Evolutionary conservation across 1,140 invertebrate genomes (phyloP), one percentile per base, ranked within the genome.

Genomic region (Meloidogyne exigua): DNA sequence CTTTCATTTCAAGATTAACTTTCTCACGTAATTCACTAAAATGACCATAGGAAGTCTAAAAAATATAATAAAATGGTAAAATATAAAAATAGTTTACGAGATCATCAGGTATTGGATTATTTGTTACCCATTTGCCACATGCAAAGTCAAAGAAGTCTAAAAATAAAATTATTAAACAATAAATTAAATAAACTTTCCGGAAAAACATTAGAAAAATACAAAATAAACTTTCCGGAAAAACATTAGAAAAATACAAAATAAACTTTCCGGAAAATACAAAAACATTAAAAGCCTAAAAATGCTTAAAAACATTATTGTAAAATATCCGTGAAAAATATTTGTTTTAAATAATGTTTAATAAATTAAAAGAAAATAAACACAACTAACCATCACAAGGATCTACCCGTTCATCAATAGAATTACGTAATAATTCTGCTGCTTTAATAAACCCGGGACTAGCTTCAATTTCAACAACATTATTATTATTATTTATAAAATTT

Each of bases 341-440:
- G n/a, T n/a, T n/a, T n/a, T n/a, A n/a, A n/a, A n/a, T n/a, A n/a
- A n/a, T n/a, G n/a, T n/a, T n/a, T n/a, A n/a, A n/a, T n/a, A n/a
- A n/a, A n/a, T 39, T 39, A 39, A 39, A 39, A 9, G n/a, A 57
- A n/a, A n/a, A 57, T n/a, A 57, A 49, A 49, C 18, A 9, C 2
- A 18, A 9, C 49, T 57, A 26, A 78, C 83, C 84, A 21, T 86
- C 79, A 65, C 84, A 85, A 0, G 84, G 84, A 77, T 86, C 79
- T 2, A 80, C 77, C 25, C 49, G 66, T 62, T 83, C 80, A 68
- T 83, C 80, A 23, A 83, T 68, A 26, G 82, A 78, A 26, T 64
- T 39, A 12, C 75, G 67, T 49, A 82, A 83, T 21, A 82, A 57
- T 21, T 84, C 79, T 9, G 81, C 68, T n/a, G 81, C 81, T 70